Evolutionary conservation across 1,140 invertebrate species (phyloP), one percentile per base, ranked within the genome.

Genomic region (Aphaenogaster ashmeadi): DNA sequence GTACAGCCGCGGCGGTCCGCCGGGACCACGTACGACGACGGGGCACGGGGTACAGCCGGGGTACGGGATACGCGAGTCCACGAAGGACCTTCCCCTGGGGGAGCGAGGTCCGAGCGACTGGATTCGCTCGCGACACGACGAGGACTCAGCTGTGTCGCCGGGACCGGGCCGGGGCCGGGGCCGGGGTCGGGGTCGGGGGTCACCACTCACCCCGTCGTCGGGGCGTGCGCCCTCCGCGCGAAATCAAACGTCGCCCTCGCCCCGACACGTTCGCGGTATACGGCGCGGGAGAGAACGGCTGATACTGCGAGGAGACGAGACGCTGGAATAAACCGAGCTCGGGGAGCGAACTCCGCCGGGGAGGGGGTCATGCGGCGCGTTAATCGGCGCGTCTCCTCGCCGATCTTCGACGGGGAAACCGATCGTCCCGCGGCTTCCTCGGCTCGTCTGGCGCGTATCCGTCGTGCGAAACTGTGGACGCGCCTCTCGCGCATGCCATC

Each of bases 131-230:
- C 88, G 88, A 90, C 90, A 91, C 66, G 74, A 62, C 91, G 88
- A 62, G 86, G 77, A 88, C 88, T 91, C 86, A 90, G 90, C 84
- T 90, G 88, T 91, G 88, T 78, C 72, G 81, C 90, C 91, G 90
- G 90, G 88, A 89, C 67, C 87, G 69, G 79, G 81, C 90, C 91
- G 90, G 90, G 88, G 87, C 67, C 87, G 69, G 79, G 33, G 71
- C 72, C 47, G 72, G 84, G 56, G 50, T 74, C 87, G 44, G 77
- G 77, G 18, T n/a, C 77, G 36, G 84, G 60, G 62, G 38, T 64
- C 74, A 21, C 38, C n/a, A n/a, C 64, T 64, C 74, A 21, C 38
- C n/a, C 38, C 64, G 74, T n/a, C 36, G 47, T 66, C 62, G 88
- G 88, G 71, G 90, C 88, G 78, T 91, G 90, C 90, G 89, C 90